Evolutionary conservation across 2,888 invertebrate species (phyloP).

Genomic region (Zeuzera pyrina): DNA sequence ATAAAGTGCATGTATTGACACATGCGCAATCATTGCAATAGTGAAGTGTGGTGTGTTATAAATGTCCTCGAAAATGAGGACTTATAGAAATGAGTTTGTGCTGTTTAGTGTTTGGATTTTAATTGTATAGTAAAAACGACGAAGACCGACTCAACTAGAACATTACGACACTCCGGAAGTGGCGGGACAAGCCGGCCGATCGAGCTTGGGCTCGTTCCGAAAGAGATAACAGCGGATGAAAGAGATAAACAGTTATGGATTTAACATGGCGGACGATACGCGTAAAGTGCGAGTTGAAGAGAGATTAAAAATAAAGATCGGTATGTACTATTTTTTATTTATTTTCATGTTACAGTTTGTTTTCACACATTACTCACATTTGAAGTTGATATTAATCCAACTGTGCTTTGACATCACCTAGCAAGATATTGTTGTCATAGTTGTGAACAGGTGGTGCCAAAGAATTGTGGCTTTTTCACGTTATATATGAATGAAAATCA

Average conservation of each 20-base stretch:
- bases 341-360: slow-evolving; percentile 8
- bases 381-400: not conserved
- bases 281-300: slow-evolving; percentile 93
- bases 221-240: slow-evolving; percentile 73
- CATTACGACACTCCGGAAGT: slow-evolving; percentile 74
- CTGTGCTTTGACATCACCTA: slow-evolving; percentile 7
- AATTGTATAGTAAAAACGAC: slow-evolving; percentile 28
- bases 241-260: slow-evolving; percentile 82
- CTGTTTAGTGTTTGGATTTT: slow-evolving; percentile 31
- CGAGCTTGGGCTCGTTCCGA: slow-evolving; percentile 66
- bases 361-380: not conserved
- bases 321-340: slow-evolving; percentile 73
- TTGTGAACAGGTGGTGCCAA: slow-evolving; percentile 64
- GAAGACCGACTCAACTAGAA: slow-evolving; percentile 61
- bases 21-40: slow-evolving; percentile 60
- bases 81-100: slow-evolving; percentile 23
- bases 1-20: slow-evolving; percentile 51
- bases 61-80: slow-evolving; percentile 32
- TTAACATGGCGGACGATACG: slow-evolving; percentile 93
- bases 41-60: slow-evolving; percentile 31
- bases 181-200: slow-evolving; percentile 67
- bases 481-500: slow-evolving; percentile 41
- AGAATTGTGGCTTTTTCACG: slow-evolving; percentile 31
- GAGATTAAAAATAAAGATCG: slow-evolving; percentile 95
- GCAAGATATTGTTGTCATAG: slow-evolving; percentile 39